Percentiles rank a stretch among this genome's conserved stretches.
Evolutionary conservation across 2,797 vertebrate species (phyloP).

Genomic region (Enteromius unitaeniatus): DNA sequence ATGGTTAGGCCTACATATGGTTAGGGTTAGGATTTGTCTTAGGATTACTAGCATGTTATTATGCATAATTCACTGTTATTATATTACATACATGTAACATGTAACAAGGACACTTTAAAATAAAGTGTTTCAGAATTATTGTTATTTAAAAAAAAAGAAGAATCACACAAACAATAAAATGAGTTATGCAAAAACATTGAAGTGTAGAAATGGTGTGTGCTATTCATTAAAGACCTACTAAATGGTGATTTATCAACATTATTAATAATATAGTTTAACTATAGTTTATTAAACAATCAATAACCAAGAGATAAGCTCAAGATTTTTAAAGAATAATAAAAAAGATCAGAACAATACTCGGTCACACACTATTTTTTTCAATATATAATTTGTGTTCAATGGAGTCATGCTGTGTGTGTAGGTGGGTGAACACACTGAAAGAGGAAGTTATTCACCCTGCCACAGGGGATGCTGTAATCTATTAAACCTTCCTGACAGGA

Average conservation of each 20-base stretch:
- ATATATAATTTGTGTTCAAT: not conserved
- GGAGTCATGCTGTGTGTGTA: conserved; percentile 27
- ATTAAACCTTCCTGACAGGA: conserved; percentile 66
- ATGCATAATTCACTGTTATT: too few relatives aligned
- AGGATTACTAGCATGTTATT: too few relatives aligned
- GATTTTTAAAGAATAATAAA: not conserved
- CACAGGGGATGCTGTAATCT: conserved; percentile 65
- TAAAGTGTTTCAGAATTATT: too few relatives aligned
- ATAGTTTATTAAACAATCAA: not conserved
- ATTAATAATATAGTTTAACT: too few relatives aligned
- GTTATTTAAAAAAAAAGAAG: not conserved
- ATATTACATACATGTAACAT: too few relatives aligned
- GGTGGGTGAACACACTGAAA: conserved; percentile 25
- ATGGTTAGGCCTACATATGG: too few relatives aligned
- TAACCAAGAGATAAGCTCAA: not conserved
- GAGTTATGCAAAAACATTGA: not conserved
- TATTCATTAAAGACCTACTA: not conserved
- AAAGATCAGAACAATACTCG: not conserved
- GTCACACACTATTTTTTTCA: not conserved
- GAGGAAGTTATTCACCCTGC: conserved; percentile 62
- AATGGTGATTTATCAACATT: not conserved
- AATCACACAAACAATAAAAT: not conserved
- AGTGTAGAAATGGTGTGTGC: not conserved
- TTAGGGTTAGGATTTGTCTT: too few relatives aligned
- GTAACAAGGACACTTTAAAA: too few relatives aligned